Conservation (phyloP, 2,113 vertebrate genomes). For the Thryonomys swinderianus region DNA sequence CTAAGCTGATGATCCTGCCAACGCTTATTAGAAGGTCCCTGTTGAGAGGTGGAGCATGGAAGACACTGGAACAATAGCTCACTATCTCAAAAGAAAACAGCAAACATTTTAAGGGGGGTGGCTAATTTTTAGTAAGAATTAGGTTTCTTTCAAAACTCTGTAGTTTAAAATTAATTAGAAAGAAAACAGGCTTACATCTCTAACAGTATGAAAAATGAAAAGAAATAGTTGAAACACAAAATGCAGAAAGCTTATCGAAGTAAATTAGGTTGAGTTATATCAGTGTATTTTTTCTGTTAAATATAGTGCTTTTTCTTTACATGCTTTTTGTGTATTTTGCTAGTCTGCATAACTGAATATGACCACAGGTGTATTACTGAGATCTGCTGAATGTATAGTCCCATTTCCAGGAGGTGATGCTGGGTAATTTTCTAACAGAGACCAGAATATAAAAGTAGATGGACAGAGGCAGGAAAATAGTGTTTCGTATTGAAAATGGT, state of each 20-base stretch:
- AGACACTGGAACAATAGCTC: neutral
- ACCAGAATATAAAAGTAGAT: constrained; percentile 71
- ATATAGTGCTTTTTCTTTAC: constrained; percentile 73
- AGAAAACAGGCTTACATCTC: constrained; percentile 66
- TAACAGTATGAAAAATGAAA: constrained; percentile 45
- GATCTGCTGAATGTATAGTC: constrained; percentile 78
- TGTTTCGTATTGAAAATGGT: neutral
- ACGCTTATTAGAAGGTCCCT: constrained; percentile 32
- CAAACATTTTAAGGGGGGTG: constrained; percentile 58
- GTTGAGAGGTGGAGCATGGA: neutral
- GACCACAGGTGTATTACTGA: neutral
- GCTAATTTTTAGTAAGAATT: constrained; percentile 68
- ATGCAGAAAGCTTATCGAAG: neutral
- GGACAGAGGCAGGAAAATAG: constrained; percentile 28
- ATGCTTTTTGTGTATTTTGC: constrained; percentile 77
- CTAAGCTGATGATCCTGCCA: constrained; percentile 32
- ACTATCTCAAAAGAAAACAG: constrained; percentile 59
- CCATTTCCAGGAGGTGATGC: constrained; percentile 59
- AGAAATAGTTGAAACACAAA: constrained; percentile 55
- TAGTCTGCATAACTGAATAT: constrained; percentile 79
- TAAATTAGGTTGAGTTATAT: constrained; percentile 46
- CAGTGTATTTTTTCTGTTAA: constrained; percentile 64
- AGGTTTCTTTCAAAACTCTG: constrained; percentile 36
- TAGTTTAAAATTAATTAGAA: constrained; percentile 75
- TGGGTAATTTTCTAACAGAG: constrained; percentile 75